These are phyloP conservation scores for Chaenogobius annularis DNA, from an alignment of 2,113 vertebrate species.

Conservation along the genomic window DNA sequence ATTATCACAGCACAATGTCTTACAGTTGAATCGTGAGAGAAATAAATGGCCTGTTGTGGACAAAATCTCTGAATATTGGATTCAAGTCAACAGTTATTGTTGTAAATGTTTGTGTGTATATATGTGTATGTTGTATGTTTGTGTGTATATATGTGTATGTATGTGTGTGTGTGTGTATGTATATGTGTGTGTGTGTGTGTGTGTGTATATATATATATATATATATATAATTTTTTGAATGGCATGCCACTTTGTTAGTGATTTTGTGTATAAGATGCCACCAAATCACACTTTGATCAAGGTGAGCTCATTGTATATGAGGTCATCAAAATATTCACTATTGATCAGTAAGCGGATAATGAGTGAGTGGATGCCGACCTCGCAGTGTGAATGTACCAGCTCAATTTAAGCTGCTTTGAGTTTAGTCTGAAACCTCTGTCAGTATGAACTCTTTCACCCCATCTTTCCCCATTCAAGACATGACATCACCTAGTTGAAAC, in stretches of 20 bases:
- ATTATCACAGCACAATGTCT: slow-evolving; percentile 16
- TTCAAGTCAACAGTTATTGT: too few relatives aligned
- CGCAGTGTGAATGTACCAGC: slow-evolving; percentile 61
- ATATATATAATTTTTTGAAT: too few relatives aligned
- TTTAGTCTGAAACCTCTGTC: neutral
- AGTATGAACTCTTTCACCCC: slow-evolving; percentile 20
- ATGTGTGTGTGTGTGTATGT: too few relatives aligned
- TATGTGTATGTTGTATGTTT: too few relatives aligned
- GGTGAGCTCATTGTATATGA: neutral
- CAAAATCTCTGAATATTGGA: too few relatives aligned
- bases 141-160: too few relatives aligned
- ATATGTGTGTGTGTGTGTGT: too few relatives aligned
- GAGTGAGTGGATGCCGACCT: slow-evolving; percentile 50
- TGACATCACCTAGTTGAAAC: slow-evolving; percentile 57
- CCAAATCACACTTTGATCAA: neutral
- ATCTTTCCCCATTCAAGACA: slow-evolving; percentile 59
- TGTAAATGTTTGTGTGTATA: too few relatives aligned
- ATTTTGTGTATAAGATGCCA: too few relatives aligned
- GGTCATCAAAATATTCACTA: neutral
- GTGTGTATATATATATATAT: too few relatives aligned
- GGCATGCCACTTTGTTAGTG: slow-evolving; percentile 2
- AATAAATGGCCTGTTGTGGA: slow-evolving; percentile 11
- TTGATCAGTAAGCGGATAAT: slow-evolving; percentile 16
- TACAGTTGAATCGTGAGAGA: slow-evolving; percentile 21
- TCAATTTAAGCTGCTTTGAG: slow-evolving; percentile 31